Percentiles rank a stretch among this genome's conserved stretches.
Evolutionary conservation across 2,113 vertebrate species (phyloP).

Genomic region (Gopherus evgoodei): DNA sequence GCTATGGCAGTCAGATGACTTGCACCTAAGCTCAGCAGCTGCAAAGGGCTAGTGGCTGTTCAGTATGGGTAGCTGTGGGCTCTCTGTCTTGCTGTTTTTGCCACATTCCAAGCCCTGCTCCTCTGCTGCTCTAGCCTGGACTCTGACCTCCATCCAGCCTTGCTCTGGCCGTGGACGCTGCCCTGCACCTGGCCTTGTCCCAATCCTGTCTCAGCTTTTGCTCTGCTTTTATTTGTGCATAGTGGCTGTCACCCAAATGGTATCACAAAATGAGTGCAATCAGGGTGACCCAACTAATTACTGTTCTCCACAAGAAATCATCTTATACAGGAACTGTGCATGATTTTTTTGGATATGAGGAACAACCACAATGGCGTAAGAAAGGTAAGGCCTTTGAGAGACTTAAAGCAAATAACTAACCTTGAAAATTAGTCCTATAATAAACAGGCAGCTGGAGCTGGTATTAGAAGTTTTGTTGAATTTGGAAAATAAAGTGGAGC

Average conservation of each 20-base stretch:
- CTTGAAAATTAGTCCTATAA: neutral
- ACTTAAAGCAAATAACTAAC: neutral
- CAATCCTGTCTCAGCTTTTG: neutral
- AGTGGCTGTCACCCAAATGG: neutral
- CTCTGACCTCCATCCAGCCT: neutral
- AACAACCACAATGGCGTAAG: neutral
- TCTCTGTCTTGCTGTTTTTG: neutral
- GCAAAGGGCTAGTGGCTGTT: neutral
- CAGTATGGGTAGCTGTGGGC: neutral
- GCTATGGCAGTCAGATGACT: neutral
- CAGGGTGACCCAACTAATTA: neutral
- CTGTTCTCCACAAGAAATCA: neutral
- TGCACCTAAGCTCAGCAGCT: neutral
- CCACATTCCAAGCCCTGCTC: neutral
- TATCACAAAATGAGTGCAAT: neutral
- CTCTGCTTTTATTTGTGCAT: neutral
- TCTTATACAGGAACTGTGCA: neutral
- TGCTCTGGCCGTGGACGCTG: neutral
- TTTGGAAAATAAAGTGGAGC: neutral
- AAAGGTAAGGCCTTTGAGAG: neutral
- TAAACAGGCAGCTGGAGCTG: neutral
- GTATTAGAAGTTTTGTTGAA: neutral
- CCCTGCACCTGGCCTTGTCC: neutral
- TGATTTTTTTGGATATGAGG: neutral
- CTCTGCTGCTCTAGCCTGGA: neutral